Base-by-base conservation (phyloP, 1,140 invertebrate genomes). In the Drosophila ogumai region DNA sequence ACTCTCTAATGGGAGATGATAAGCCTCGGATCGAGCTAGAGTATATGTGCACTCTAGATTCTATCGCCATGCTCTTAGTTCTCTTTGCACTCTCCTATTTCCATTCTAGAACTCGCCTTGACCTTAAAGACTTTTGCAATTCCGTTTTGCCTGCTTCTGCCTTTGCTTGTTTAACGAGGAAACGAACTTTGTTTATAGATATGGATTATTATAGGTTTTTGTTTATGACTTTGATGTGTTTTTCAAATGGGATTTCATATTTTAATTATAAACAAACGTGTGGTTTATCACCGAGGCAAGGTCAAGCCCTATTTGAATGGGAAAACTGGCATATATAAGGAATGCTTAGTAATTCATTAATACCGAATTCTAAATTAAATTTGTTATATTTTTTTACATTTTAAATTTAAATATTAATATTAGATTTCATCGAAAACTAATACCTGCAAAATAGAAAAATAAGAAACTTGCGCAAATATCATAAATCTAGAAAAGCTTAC, bases 81-180 rank as follows among this genome's bases (percentile, higher is more conserved):
- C 56, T 77, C 36, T 38, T 44, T 22, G 55, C 32, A 47, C 67
- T 72, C 69, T 19, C 31, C 60, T 59, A 34, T 25, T 52, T 65
- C 17, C 31, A n/a, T 36, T 57, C 38, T 65, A 43, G 46, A 75
- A 9, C 28, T 46, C 22, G 57, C 57, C 82, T 82, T 88, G 84
- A 86, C 75, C 84, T 88, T 86, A 82, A 71, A 79, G 50, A 68
- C 52, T 43, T 58, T 52, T 68, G 13, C 49, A 34, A 60, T 36
- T 65, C 58, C 38, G 52, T 32, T 73, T 61, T 74, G 59, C 36
- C 46, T 44, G 52, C 31, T 28, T 73, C 57, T 79, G 59, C 31
- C 46, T 44, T 60, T 36, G 31, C 25, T 41, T 34, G 32, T n/a
- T 50, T 31, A 3, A 25, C 28, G 28, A 49, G 44, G 41, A 64